A percentile compares a stretch with the other conserved stretches of the same genome.
Conservation (phyloP, 2,888 invertebrate genomes). For the Muscina levida region DNA sequence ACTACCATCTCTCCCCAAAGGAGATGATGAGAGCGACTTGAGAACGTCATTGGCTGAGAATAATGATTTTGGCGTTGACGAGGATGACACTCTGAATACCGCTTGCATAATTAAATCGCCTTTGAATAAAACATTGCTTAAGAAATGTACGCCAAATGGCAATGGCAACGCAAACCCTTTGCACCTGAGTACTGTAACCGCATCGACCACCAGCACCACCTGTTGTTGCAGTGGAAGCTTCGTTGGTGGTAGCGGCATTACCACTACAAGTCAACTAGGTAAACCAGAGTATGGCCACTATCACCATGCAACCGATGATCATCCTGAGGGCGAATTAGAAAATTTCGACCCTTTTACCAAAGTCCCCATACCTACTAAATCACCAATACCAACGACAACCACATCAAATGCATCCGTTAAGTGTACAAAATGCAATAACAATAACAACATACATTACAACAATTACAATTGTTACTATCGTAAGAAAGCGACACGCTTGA, state of each 20-base stretch:
- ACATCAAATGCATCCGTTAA: conserved; percentile 68
- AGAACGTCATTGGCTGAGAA: conserved; percentile 22
- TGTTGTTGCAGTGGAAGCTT: conserved; percentile 47
- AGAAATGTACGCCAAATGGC: conserved; percentile 73
- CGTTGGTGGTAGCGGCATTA: conserved; percentile 44
- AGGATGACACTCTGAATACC: conserved; percentile 58
- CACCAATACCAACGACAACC: conserved; percentile 75
- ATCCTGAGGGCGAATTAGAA: conserved; percentile 46
- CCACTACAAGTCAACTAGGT: conserved; percentile 28
- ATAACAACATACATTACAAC: conserved; percentile 78
- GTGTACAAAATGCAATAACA: conserved; percentile 78
- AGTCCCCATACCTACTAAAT: conserved; percentile 63
- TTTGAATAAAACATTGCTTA: conserved; percentile 73
- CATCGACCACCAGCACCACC: not conserved
- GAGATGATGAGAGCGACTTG: conserved; percentile 43
- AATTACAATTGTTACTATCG: conserved; percentile 79
- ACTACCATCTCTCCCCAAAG: conserved; percentile 18
- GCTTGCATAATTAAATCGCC: conserved; percentile 74
- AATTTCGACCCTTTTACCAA: conserved; percentile 62
- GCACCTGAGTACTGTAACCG: conserved; percentile 50
- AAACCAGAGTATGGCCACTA: not conserved
- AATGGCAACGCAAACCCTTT: conserved; percentile 54
- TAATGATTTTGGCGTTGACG: conserved; percentile 52
- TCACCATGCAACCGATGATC: conserved; percentile 37
- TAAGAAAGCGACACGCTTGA: conserved; percentile 79